Percentiles rank a stretch among this genome's conserved stretches.
These are phyloP conservation scores for Pelobates fuscus DNA, from an alignment of 2,113 vertebrate genomes.

Conservation along the genomic window DNA sequence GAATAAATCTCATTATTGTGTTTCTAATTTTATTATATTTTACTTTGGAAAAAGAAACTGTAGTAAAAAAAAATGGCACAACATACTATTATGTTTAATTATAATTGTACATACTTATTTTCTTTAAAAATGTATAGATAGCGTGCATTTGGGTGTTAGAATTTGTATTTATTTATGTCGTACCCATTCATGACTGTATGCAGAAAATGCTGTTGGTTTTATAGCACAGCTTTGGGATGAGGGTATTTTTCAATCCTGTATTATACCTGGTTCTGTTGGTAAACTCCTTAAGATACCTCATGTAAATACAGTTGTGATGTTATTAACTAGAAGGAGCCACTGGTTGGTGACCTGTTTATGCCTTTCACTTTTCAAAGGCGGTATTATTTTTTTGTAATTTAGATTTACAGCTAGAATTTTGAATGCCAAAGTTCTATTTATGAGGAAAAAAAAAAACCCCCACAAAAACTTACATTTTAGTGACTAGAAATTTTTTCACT, in stretches of 20 bases:
- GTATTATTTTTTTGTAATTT: conserved; percentile 74
- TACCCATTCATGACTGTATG: conserved; percentile 20
- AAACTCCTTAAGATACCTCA: conserved; percentile 76
- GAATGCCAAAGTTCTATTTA: conserved; percentile 96
- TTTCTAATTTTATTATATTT: background rate
- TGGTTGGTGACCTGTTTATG: conserved; percentile 77
- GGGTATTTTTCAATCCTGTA: conserved; percentile 8
- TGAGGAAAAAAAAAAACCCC: conserved; percentile 74
- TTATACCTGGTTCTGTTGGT: conserved; percentile 65
- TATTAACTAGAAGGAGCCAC: conserved; percentile 74
- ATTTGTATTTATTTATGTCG: conserved; percentile 42
- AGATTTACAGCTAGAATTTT: conserved; percentile 92
- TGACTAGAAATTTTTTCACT: conserved; percentile 86
- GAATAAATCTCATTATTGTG: no score
- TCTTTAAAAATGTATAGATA: conserved; percentile 3
- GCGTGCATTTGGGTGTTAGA: conserved; percentile 18
- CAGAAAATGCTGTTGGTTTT: conserved; percentile 28
- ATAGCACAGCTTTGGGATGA: conserved; percentile 37
- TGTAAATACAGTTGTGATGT: conserved; percentile 77
- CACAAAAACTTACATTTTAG: conserved; percentile 79
- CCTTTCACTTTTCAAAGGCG: conserved; percentile 69
- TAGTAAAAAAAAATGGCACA: conserved; percentile 3
- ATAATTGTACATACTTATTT: conserved; percentile 40
- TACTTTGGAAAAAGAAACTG: background rate
- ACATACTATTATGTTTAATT: background rate